Percentiles rank a stretch among this genome's conserved stretches.
Conservation (phyloP, 2,888 invertebrate species). For the Exocentrus adspersus region DNA sequence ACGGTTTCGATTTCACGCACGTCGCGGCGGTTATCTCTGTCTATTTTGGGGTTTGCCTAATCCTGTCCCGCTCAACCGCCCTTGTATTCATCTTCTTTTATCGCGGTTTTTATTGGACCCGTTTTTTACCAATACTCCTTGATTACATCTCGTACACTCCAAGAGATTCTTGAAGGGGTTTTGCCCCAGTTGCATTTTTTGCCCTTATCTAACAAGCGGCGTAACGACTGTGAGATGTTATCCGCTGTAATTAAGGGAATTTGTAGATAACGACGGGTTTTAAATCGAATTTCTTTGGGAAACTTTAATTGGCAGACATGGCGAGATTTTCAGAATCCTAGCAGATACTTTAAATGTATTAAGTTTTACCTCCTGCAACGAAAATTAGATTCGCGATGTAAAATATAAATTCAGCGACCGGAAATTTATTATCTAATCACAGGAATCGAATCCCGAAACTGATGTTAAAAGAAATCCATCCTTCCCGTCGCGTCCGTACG, state of each 20-base stretch:
- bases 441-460: conserved; percentile 6
- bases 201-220: conserved; percentile 24
- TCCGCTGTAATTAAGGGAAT: conserved; percentile 36
- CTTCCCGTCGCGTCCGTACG: not conserved
- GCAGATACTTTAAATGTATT: conserved; percentile 26
- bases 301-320: conserved; percentile 31
- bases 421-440: conserved; percentile 24
- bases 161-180: conserved; percentile 23
- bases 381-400: conserved; percentile 17
- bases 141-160: conserved; percentile 46
- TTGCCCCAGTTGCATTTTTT: conserved; percentile 30
- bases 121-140: conserved; percentile 45
- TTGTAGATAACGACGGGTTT: conserved; percentile 37
- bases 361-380: conserved; percentile 20
- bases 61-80: conserved; percentile 38
- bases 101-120: conserved; percentile 46
- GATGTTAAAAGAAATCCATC: conserved; percentile 1
- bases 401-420: conserved; percentile 23
- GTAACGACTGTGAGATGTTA: conserved; percentile 31
- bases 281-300: conserved; percentile 30
- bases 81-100: conserved; percentile 50
- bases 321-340: conserved; percentile 25
- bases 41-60: conserved; percentile 17
- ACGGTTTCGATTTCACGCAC: conserved; percentile 43
- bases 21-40: conserved; percentile 39